Percentiles rank a stretch among this genome's conserved stretches.
phyloP scores from a whole-genome alignment of 2,888 invertebrate genomes.

The Nephrotoma flavescens region DNA sequence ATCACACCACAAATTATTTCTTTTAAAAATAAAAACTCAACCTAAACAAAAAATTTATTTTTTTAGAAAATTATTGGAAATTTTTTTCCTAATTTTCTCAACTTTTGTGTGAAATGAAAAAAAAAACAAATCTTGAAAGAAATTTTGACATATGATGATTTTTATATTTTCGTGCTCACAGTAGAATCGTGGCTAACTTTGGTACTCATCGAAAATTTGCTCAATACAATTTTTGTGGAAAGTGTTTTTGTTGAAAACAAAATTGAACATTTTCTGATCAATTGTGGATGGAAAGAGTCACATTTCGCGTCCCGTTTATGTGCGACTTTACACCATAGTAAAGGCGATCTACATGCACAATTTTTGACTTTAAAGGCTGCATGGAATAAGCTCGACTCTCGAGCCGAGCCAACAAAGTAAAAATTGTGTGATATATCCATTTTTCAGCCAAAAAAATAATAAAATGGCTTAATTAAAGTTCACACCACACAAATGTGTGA shows the following conservation, averaged over 20 bases:
- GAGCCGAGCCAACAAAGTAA: too few relatives aligned
- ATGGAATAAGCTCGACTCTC: too few relatives aligned
- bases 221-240: not conserved
- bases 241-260: not conserved
- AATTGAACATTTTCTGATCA: too few relatives aligned
- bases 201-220: not conserved
- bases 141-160: not conserved
- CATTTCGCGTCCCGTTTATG: too few relatives aligned
- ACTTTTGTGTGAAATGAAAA: not conserved
- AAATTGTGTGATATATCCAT: too few relatives aligned
- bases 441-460: too few relatives aligned
- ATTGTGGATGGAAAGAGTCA: too few relatives aligned
- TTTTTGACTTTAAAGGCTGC: too few relatives aligned
- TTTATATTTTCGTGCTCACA: not conserved
- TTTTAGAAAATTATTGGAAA: not conserved
- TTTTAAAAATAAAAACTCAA: not conserved
- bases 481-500: too few relatives aligned
- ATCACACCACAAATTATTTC: not conserved
- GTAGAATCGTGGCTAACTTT: not conserved
- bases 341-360: too few relatives aligned
- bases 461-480: too few relatives aligned
- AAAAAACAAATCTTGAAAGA: not conserved
- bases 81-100: not conserved
- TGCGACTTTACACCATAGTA: too few relatives aligned
- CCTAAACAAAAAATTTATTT: not conserved